Evolutionary conservation across 1,140 invertebrate genomes (phyloP).

Genomic region (Drosophila persimilis): DNA sequence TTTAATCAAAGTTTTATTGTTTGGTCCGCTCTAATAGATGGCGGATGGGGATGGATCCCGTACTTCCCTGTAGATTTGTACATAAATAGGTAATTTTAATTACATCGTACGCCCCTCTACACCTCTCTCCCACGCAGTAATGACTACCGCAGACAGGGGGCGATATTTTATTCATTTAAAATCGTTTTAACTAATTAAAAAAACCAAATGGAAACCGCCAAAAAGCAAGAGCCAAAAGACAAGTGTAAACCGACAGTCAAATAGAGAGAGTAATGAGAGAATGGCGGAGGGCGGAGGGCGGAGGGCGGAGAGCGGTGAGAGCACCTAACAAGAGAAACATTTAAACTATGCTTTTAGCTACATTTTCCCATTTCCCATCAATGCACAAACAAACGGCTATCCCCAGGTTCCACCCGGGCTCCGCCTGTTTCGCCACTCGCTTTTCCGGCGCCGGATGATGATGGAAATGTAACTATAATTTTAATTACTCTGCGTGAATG

Average conservation of each 20-base stretch:
- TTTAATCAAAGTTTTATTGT: constrained; percentile 43
- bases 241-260: constrained; percentile 44
- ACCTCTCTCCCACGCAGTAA: not conserved
- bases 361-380: constrained; percentile 11
- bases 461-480: constrained; percentile 71
- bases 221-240: constrained; percentile 38
- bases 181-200: constrained; percentile 77
- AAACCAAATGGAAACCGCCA: constrained; percentile 60
- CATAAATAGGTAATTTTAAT: constrained; percentile 56
- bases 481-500: constrained; percentile 70
- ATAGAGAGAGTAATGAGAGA: constrained; percentile 31
- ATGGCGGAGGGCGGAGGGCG: not conserved
- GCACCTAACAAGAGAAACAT: constrained; percentile 33
- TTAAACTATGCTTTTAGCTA: constrained; percentile 67
- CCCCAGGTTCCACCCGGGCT: no score
- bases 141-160: constrained; percentile 30
- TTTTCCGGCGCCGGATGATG: constrained; percentile 23
- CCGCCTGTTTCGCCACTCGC: constrained; percentile 2
- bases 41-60: not conserved
- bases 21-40: constrained; percentile 32
- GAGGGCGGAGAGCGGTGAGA: not conserved
- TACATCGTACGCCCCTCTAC: constrained; percentile 37
- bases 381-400: no score
- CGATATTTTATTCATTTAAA: constrained; percentile 58
- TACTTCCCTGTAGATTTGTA: constrained; percentile 8